A percentile compares a stretch with the other conserved stretches of the same genome.
Evolutionary conservation across 2,797 vertebrate genomes (phyloP).

Genomic region (Huso huso): DNA sequence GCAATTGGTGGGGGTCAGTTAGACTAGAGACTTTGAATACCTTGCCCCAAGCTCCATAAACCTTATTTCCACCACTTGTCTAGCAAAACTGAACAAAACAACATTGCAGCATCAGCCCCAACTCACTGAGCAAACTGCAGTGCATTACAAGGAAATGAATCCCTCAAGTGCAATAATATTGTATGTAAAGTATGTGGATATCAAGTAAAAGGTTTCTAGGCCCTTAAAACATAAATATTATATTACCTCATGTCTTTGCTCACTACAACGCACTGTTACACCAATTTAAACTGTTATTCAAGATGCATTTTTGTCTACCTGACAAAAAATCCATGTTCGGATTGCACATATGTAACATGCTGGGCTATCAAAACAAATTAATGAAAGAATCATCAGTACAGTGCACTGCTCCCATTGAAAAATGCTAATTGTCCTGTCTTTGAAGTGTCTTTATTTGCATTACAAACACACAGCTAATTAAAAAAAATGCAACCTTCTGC

Average conservation of each 20-base stretch:
- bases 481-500: constrained; percentile 60
- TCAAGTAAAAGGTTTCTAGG: constrained; percentile 25
- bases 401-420: constrained; percentile 60
- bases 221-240: constrained; percentile 39
- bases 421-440: constrained; percentile 76
- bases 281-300: constrained; percentile 31
- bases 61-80: not conserved
- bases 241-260: constrained; percentile 23
- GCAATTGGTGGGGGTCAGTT: not conserved
- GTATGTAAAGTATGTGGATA: constrained; percentile 45
- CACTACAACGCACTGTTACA: constrained; percentile 19
- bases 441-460: constrained; percentile 83
- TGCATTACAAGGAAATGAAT: constrained; percentile 11
- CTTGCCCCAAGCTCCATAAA: not conserved
- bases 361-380: constrained; percentile 37
- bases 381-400: constrained; percentile 47
- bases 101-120: constrained; percentile 20
- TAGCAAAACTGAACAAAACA: constrained; percentile 18
- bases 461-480: constrained; percentile 63
- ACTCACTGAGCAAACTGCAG: constrained; percentile 28
- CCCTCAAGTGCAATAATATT: constrained; percentile 39
- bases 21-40: constrained; percentile 2
- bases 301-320: constrained; percentile 11
- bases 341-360: constrained; percentile 10
- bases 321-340: not conserved